phyloP scores from a whole-genome alignment of 2,113 vertebrate genomes.

The Erythrocebus patas region DNA sequence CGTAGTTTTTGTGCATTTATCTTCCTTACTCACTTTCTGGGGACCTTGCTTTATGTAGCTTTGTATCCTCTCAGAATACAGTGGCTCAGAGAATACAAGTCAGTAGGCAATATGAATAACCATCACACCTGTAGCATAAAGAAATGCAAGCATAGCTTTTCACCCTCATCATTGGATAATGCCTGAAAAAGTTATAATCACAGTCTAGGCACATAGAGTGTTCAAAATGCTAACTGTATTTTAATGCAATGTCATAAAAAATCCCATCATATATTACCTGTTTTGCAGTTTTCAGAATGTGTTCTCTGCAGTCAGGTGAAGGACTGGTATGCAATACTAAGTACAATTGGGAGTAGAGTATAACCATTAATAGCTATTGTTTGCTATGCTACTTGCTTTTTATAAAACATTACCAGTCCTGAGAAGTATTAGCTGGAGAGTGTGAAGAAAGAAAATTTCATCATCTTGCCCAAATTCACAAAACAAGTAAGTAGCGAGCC shows the following conservation, averaged over 20 bases:
- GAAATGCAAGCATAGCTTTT: background rate
- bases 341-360: background rate
- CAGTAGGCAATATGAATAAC: background rate
- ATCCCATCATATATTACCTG: background rate
- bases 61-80: background rate
- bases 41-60: background rate
- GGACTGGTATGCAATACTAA: background rate
- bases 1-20: slow-evolving; percentile 5
- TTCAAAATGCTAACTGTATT: background rate
- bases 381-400: background rate
- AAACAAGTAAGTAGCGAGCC: slow-evolving; percentile 9
- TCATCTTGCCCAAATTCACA: slow-evolving; percentile 29
- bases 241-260: background rate
- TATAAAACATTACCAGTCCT: background rate
- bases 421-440: background rate
- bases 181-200: background rate
- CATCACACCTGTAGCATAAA: background rate
- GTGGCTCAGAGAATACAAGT: background rate
- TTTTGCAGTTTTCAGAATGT: background rate
- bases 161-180: background rate
- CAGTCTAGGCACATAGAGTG: background rate
- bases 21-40: background rate
- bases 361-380: background rate
- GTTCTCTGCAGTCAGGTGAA: background rate
- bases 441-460: slow-evolving; percentile 26